Conservation (phyloP, 2,888 invertebrate genomes). For the Scaptomyza flava region DNA sequence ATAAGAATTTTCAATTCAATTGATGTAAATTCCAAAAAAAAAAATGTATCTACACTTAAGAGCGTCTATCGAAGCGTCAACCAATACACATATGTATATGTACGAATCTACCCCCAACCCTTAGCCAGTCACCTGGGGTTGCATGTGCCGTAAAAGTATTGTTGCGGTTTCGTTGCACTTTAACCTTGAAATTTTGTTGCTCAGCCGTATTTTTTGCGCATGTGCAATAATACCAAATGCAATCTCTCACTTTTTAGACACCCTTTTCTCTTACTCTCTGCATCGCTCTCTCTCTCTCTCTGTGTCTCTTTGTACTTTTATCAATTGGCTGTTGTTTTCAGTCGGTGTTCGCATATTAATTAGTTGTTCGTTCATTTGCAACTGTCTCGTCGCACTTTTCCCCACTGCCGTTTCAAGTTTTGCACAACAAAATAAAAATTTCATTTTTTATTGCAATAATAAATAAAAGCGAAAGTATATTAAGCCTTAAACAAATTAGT, state of each 20-base stretch:
- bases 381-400: conserved; percentile 29
- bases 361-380: conserved; percentile 33
- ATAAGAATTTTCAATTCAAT: conserved; percentile 32
- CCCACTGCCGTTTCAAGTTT: conserved; percentile 37
- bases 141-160: conserved; percentile 52
- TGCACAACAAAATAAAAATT: conserved; percentile 29
- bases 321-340: conserved; percentile 47
- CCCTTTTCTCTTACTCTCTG: background rate
- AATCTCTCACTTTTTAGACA: conserved; percentile 20
- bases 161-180: conserved; percentile 84
- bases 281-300: background rate
- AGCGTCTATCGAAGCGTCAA: background rate
- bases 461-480: conserved; percentile 69
- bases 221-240: conserved; percentile 59
- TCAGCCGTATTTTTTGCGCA: conserved; percentile 50
- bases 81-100: background rate
- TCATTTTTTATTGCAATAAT: conserved; percentile 44
- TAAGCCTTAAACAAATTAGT: conserved; percentile 33
- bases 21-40: conserved; percentile 40
- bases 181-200: conserved; percentile 82
- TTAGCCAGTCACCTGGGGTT: conserved; percentile 11
- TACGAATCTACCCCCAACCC: background rate
- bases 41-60: conserved; percentile 3
- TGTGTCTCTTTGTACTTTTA: conserved; percentile 26
- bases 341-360: conserved; percentile 53